Base-by-base conservation (phyloP, 2,888 invertebrate species). In the Corythucha ciliata region DNA sequence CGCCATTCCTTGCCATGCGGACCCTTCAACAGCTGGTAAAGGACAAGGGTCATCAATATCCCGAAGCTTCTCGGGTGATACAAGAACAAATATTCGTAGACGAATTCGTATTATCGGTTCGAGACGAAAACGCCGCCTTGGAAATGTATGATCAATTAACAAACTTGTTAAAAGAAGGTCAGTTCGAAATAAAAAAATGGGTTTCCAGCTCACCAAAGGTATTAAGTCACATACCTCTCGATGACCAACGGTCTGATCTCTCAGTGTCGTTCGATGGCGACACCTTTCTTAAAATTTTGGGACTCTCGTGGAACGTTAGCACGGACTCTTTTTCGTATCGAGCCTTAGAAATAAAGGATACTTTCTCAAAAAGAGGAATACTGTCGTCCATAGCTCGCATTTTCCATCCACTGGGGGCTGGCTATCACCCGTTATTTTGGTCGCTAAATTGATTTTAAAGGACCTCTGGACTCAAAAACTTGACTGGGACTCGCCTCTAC, bases 321-420 rank as follows among this genome's bases (percentile, higher is more conserved):
- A 32, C 16, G 14, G 58, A 59, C 48, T 21, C 8, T 14, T 55
- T 58, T 12, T 42, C 47, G 10, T 57, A 56, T 33, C 42, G 34
- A 12, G 21, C 50, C 14, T 24, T 49, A 21, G 8, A 20, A 6
- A 26, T 48, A 16, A 24, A 25, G 10, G 4, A 8, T 1, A n/a
- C 18, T 5, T 21, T 40, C 1, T 59, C 61, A 3, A 60, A 60
- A 37, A 42, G 59, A 3, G 16, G 45, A 10, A 41, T 61, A 32
- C 36, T 58, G 4, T 59, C 59, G 4, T 26, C 4, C 18, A 20
- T 42, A 4, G 22, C 42, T 6, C 24, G 26, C 16, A 26, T 42
- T 16, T 42, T 26, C n/a, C 26, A 42, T 25, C 42, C 42, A 3
- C 26, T 42, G 12, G 42, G 42, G 18, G n/a, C n/a, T 42, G 24